Percentiles rank a stretch among this genome's conserved stretches.
These are phyloP conservation scores for Deladenus siricidicola DNA, from an alignment of 2,888 invertebrate species.

Conservation along the genomic window DNA sequence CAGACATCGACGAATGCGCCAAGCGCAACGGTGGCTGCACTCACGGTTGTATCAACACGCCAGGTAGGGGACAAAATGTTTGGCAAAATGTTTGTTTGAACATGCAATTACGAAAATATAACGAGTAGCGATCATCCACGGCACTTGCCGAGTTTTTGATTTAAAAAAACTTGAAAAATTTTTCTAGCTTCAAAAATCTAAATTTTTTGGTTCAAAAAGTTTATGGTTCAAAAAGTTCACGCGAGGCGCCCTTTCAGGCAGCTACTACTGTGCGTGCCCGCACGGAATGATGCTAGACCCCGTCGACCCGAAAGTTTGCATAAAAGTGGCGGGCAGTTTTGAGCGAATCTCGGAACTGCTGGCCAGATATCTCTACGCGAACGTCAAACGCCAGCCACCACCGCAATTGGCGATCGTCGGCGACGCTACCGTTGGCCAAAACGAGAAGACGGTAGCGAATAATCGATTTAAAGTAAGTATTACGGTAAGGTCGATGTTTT, in stretches of 20 bases:
- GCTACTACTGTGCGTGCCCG: constrained; percentile 52
- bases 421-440: too few relatives aligned
- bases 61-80: constrained; percentile 15
- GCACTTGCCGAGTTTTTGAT: not conserved
- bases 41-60: constrained; percentile 52
- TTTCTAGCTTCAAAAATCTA: not conserved
- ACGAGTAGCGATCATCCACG: too few relatives aligned
- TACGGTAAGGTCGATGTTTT: too few relatives aligned
- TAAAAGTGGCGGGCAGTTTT: constrained; percentile 30
- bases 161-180: too few relatives aligned
- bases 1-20: constrained; percentile 50
- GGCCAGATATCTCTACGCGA: constrained; percentile 41
- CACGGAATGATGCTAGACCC: constrained; percentile 48
- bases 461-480: too few relatives aligned
- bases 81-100: too few relatives aligned
- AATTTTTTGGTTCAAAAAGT: not conserved
- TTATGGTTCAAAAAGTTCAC: too few relatives aligned
- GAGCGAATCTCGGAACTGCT: constrained; percentile 43
- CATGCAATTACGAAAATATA: too few relatives aligned
- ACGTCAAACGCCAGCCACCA: constrained; percentile 24
- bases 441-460: too few relatives aligned
- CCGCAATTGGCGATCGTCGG: too few relatives aligned
- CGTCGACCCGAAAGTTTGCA: constrained; percentile 38
- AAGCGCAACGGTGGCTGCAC: constrained; percentile 46
- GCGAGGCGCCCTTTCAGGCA: constrained; percentile 32